A percentile compares a stretch with the other conserved stretches of the same genome.
These are phyloP conservation scores for Rhinichthys osculus DNA, from an alignment of 2,797 vertebrate genomes.

Conservation along the genomic window DNA sequence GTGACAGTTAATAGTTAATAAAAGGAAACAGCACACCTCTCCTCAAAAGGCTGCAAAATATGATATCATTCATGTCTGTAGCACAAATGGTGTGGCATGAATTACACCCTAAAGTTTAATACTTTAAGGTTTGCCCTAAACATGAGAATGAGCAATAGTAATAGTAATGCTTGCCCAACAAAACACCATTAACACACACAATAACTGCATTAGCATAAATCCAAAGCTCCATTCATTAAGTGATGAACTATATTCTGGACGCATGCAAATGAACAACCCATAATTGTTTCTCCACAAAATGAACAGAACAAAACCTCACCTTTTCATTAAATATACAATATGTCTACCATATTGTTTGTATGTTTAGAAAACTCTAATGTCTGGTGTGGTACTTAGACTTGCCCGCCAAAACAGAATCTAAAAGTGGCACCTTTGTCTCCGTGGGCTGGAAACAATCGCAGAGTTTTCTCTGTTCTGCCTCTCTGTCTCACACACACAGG, in stretches of 20 bases:
- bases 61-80: not conserved
- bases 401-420: constrained; percentile 41
- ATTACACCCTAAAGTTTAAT: not conserved
- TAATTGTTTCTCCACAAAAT: not conserved
- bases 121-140: not conserved
- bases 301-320: not conserved
- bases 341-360: not conserved
- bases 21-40: no score
- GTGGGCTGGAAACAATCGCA: constrained; percentile 49
- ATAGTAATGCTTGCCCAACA: not conserved
- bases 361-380: constrained; percentile 23
- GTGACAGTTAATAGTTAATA: no score
- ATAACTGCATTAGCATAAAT: not conserved
- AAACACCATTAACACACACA: not conserved
- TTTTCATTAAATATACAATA: not conserved
- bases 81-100: not conserved
- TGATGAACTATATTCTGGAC: not conserved
- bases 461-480: constrained; percentile 35
- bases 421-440: constrained; percentile 25
- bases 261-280: not conserved
- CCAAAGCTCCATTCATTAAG: not conserved
- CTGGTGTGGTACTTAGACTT: not conserved
- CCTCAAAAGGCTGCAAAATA: no score
- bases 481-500: constrained; percentile 11
- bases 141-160: not conserved